Base-by-base conservation (phyloP, 2,797 vertebrate species). In the Notolabrus celidotus region DNA sequence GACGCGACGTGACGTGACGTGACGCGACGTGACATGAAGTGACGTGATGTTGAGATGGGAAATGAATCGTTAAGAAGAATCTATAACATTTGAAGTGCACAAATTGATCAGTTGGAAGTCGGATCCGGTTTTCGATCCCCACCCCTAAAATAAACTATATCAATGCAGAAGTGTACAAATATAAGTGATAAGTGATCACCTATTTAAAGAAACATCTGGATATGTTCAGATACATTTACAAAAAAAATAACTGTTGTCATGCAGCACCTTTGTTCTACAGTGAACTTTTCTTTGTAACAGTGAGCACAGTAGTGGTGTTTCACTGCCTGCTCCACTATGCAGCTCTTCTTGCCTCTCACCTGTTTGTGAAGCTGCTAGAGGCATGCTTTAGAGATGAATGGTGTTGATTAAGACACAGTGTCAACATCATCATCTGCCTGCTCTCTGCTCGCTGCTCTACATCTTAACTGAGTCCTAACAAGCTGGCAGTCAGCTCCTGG, bases 341-440 rank as follows among this genome's bases (percentile, higher is more conserved):
- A 27, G 50, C 52, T 73, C 10, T 5, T 55, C 42, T 43, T 25
- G 1, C 67, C 16, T 47, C 57, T 72, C 60, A 86, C 80, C 76
- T 83, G 67, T 68, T 57, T 61, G 54, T 42, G 69, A 73, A 71
- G 47, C 70, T 55, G 71, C 59, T 65, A 36, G 79, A 82, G 66
- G 31, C 79, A 61, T 66, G 67, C 53, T 67, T 12, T 27, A 45
- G 49, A 88, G 71, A 77, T 62, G 59, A 86, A 80, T 66, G 72
- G 68, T 74, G 73, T 80, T 86, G 83, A 90, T 90, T 83, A 84
- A 70, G 71, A 82, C 70, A 72, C 55, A 14, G 57, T 51, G 69
- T 71, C 56, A 58, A 53, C 84, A 61, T 70, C 68, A 55, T 70
- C 62, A 51, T 54, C 46, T 62, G 38, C 50, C 47, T 71, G 20